Evolutionary conservation across 2,888 invertebrate species (phyloP).

Genomic region (Ichneumon xanthorius): DNA sequence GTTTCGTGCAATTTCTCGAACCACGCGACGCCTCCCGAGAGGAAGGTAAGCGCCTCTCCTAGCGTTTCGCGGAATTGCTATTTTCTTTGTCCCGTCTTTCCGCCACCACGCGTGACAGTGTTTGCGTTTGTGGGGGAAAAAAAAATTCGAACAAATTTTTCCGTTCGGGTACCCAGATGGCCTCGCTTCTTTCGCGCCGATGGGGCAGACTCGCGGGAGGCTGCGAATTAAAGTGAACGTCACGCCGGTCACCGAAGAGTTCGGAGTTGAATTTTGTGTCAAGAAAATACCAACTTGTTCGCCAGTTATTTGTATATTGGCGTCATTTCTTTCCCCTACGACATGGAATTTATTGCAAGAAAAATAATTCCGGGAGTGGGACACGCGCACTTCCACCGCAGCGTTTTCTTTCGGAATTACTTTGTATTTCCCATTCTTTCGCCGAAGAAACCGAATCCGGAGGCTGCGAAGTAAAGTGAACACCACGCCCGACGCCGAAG

Average conservation of each 20-base stretch:
- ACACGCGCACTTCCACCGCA: not conserved
- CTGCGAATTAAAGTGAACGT: not conserved
- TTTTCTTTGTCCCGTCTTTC: conserved; percentile 49
- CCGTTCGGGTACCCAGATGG: not conserved
- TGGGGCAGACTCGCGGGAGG: not conserved
- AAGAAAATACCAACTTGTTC: no score
- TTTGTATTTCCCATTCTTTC: conserved; percentile 3
- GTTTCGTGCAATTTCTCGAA: conserved; percentile 65
- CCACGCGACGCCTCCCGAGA: conserved; percentile 34
- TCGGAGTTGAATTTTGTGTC: no score
- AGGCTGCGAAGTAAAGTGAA: no score
- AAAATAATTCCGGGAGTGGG: not conserved
- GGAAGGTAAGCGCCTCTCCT: conserved; percentile 41
- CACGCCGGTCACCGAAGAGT: no score
- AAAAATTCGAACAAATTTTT: not conserved
- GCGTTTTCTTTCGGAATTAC: conserved; percentile 15
- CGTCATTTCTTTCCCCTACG: not conserved
- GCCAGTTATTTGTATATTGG: not conserved
- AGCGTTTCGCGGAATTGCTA: conserved; percentile 32
- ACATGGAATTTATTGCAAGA: not conserved
- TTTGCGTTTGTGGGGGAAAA: not conserved
- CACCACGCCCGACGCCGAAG: no score
- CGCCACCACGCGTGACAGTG: conserved; percentile 2
- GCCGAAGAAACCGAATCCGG: conserved; percentile 10
- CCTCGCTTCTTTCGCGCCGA: not conserved